Percentiles rank a stretch among this genome's conserved stretches.
Evolutionary conservation across 2,888 invertebrate species (phyloP).

Genomic region (Volucella inflata): DNA sequence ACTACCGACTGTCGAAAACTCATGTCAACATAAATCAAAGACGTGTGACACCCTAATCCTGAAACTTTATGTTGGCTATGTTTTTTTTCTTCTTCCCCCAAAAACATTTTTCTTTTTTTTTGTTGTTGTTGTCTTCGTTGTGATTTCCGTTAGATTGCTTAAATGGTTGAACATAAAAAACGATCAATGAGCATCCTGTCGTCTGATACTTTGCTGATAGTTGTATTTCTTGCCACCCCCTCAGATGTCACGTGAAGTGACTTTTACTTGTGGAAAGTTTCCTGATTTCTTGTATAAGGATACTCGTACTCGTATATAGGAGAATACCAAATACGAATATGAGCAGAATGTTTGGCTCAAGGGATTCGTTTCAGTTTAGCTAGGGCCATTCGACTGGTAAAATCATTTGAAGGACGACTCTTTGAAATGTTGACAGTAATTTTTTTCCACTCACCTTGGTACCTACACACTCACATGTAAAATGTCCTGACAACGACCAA

Average conservation of each 20-base stretch:
- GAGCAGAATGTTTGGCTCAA: conserved; percentile 54
- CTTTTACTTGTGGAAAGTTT: conserved; percentile 69
- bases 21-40: conserved; percentile 76
- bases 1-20: conserved; percentile 68
- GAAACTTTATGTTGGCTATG: conserved; percentile 69
- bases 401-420: conserved; percentile 45
- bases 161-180: conserved; percentile 73
- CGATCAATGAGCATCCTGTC: conserved; percentile 69
- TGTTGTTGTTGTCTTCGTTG: not conserved
- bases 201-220: conserved; percentile 69
- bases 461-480: no score
- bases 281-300: conserved; percentile 44
- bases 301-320: not conserved
- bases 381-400: conserved; percentile 41
- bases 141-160: conserved; percentile 71
- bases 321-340: no score
- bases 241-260: conserved; percentile 72
- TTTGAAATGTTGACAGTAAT: conserved; percentile 50
- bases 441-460: not conserved
- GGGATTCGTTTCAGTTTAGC: conserved; percentile 19
- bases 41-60: conserved; percentile 75
- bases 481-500: no score
- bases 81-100: conserved; percentile 23
- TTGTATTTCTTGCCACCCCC: conserved; percentile 59
- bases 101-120: no score